Base-by-base conservation (phyloP, 2,797 vertebrate species). In the Manis crassicaudata region DNA sequence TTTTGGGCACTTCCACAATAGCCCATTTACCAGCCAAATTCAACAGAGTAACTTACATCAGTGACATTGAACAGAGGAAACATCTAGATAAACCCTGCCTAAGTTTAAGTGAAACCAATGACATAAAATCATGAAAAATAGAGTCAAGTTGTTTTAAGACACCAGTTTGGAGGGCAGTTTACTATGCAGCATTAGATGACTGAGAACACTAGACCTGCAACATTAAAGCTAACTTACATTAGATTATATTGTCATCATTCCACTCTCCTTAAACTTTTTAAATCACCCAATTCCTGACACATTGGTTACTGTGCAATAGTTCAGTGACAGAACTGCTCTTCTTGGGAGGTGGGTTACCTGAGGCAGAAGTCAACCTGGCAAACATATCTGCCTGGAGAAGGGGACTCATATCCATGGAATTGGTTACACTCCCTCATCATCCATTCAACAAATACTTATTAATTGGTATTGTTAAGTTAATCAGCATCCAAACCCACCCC, bases 51-150 rank as follows among this genome's bases (percentile, higher is more conserved):
- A 46, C 75, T 70, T 76, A n/a, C 21, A 62, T 80, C 43, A 40
- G 6, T 90, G 67, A 94, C 32, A 50, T 11, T 23, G 60, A 68
- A 76, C n/a, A 62, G 54, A 92, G 95, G 43, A 88, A 62, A 67
- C 52, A 76, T 76, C 6, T 56, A 70, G 29, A 46, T 52, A 67
- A 92, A 37, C 0, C 4, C 67, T 81, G 67, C n/a, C 75, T 81
- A 62, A 65, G 43, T 82, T 52, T 68, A 87, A 80, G 14, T 68
- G 92, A 82, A 90, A 76, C 11, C n/a, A 87, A 32, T 68, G 35
- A 86, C 35, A 27, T 80, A 85, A 81, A 80, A 60, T 50, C 43
- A n/a, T 89, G 85, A 95, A 37, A 73, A 62, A 84, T n/a, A 72
- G 13, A 58, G 50, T 68, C 50, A 76, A 86, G 16, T 75, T 46